phyloP scores from a whole-genome alignment of 2,888 invertebrate genomes.

The Osmoderma eremita region DNA sequence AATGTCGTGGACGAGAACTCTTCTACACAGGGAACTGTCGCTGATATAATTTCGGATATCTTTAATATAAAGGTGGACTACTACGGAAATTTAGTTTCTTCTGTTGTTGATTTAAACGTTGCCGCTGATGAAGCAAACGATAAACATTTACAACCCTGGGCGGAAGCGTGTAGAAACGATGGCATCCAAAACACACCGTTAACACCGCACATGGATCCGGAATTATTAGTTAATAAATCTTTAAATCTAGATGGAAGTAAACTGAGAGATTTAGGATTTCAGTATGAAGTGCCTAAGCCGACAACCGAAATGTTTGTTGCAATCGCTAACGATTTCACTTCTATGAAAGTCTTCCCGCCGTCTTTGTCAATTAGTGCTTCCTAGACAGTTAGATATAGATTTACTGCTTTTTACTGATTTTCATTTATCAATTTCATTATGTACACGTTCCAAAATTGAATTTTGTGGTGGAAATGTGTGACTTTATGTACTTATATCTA shows the following conservation, averaged over 20 bases:
- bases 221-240: constrained; percentile 83
- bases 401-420: constrained; percentile 9
- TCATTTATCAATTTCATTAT: constrained; percentile 18
- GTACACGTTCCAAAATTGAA: constrained; percentile 4
- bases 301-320: constrained; percentile 63
- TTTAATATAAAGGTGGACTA: constrained; percentile 90
- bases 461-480: constrained; percentile 14
- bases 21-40: constrained; percentile 87
- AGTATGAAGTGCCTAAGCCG: constrained; percentile 70
- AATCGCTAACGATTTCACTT: constrained; percentile 83
- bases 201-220: constrained; percentile 87
- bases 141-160: constrained; percentile 93
- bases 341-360: constrained; percentile 85
- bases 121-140: constrained; percentile 93
- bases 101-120: constrained; percentile 81
- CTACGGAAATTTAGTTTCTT: constrained; percentile 84
- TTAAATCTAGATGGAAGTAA: constrained; percentile 78
- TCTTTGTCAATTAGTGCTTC: constrained; percentile 63
- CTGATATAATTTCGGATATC: constrained; percentile 81
- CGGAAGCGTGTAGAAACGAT: constrained; percentile 81
- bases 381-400: constrained; percentile 14
- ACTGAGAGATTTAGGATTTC: constrained; percentile 71
- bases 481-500: constrained; percentile 26
- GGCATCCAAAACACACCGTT: constrained; percentile 85
- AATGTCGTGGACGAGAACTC: constrained; percentile 86